Conservation (phyloP, 1,140 invertebrate genomes). For the Drosophila lini region DNA sequence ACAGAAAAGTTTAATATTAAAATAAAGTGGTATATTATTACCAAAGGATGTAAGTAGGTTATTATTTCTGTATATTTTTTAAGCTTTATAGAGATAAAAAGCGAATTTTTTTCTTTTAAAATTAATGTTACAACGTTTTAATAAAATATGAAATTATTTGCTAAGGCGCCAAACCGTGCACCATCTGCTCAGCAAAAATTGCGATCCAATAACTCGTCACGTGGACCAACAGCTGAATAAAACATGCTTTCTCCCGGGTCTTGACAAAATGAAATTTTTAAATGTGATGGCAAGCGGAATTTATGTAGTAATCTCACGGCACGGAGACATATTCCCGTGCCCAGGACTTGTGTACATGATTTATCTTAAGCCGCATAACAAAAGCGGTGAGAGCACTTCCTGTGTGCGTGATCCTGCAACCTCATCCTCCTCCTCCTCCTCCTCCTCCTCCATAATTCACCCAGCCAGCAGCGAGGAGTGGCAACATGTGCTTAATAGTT, state of each 20-base stretch:
- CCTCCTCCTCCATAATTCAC: slow-evolving; percentile 3
- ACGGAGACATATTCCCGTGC: slow-evolving; percentile 8
- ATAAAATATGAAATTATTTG: slow-evolving; percentile 3
- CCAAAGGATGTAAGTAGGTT: background rate
- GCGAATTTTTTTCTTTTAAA: background rate
- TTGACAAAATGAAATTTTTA: slow-evolving; percentile 46
- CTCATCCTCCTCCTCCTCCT: background rate
- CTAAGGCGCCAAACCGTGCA: background rate
- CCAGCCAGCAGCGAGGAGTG: slow-evolving; percentile 6
- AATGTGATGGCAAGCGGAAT: slow-evolving; percentile 37
- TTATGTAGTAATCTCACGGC: slow-evolving; percentile 43
- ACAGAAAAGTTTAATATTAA: background rate
- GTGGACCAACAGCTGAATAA: slow-evolving; percentile 11
- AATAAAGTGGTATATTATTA: fast-evolving
- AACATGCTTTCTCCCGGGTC: background rate
- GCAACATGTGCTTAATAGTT: slow-evolving; percentile 70
- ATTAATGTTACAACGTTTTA: background rate
- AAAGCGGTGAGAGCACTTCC: slow-evolving; percentile 25
- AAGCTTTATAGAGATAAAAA: too few species aligned
- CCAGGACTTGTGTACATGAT: slow-evolving; percentile 41
- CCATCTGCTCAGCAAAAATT: slow-evolving; percentile 6
- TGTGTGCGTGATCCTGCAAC: slow-evolving; percentile 27
- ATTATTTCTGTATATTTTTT: too few species aligned
- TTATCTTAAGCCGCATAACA: slow-evolving; percentile 36
- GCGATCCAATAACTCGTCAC: slow-evolving; percentile 20